phyloP scores from a whole-genome alignment of 2,797 vertebrate genomes.

The Scolopax rusticola region DNA sequence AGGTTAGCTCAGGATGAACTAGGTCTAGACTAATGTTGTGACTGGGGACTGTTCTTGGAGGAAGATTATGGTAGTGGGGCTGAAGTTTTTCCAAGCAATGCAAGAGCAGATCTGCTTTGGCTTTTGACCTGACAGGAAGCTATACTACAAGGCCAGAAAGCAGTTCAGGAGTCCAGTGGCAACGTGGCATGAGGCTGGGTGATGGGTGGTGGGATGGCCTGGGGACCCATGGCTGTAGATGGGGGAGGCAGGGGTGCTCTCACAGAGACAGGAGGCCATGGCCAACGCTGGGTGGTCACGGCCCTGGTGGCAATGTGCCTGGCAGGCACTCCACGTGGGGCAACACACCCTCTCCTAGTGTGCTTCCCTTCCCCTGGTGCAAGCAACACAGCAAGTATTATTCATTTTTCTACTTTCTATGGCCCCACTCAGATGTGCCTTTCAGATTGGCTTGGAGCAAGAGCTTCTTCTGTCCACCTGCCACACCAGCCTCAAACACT shows the following conservation, averaged over 20 bases:
- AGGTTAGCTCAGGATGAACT: neutral
- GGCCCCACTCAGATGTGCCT: neutral
- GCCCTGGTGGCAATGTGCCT: rapidly evolving
- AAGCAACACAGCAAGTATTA: neutral
- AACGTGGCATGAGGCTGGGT: rapidly evolving
- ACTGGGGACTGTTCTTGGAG: neutral
- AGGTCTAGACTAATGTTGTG: neutral
- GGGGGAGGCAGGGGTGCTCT: rapidly evolving
- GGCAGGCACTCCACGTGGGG: neutral
- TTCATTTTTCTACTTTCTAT: neutral
- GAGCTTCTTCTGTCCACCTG: neutral
- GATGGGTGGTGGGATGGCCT: rapidly evolving
- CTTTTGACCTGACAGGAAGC: neutral
- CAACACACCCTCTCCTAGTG: neutral
- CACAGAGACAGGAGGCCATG: no score
- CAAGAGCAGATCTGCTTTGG: neutral
- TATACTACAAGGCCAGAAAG: rapidly evolving
- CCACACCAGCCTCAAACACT: neutral
- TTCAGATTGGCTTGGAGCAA: neutral
- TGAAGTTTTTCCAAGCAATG: neutral
- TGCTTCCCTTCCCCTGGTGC: neutral
- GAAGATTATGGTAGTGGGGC: neutral
- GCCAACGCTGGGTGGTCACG: rapidly evolving
- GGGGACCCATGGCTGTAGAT: rapidly evolving
- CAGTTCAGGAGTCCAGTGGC: neutral